Percentiles rank a stretch among this genome's conserved stretches.
Conservation (phyloP, 2,113 vertebrate genomes). For the Ageneiosus marmoratus region DNA sequence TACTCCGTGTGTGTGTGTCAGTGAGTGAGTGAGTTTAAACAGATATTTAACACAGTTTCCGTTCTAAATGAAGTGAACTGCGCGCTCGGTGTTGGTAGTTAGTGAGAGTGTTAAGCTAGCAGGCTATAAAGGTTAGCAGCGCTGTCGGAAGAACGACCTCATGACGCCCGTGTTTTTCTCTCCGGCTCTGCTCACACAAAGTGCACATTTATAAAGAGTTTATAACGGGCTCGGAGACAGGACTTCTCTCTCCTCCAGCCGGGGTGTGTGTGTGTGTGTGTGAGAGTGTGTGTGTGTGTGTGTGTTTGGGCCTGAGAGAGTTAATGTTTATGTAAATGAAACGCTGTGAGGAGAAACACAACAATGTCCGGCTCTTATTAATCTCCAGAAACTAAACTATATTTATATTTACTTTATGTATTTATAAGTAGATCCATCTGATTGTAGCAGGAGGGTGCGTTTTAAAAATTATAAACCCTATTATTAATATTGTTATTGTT, state of each 20-base stretch:
- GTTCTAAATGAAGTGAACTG: neutral
- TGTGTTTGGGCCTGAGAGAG: too few species aligned
- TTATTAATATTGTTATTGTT: neutral
- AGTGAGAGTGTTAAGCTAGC: neutral
- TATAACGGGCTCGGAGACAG: too few species aligned
- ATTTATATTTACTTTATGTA: neutral
- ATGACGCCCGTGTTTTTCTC: constrained; percentile 76
- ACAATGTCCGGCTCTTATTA: too few species aligned
- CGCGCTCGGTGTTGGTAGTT: neutral
- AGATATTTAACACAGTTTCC: neutral
- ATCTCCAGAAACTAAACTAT: too few species aligned
- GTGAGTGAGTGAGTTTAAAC: neutral
- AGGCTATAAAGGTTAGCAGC: constrained; percentile 18
- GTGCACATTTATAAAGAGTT: neutral
- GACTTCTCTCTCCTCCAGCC: too few species aligned
- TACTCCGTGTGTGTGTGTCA: neutral
- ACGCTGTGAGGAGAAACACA: too few species aligned
- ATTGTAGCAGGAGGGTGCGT: neutral
- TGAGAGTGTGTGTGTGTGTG: neutral
- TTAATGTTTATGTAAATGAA: too few species aligned
- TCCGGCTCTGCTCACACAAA: constrained; percentile 55
- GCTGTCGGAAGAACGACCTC: constrained; percentile 59
- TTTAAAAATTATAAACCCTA: neutral
- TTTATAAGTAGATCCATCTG: neutral
- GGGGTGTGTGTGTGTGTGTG: neutral